These are phyloP conservation scores for Lordiphosa clarofinis DNA, from an alignment of 1,140 invertebrate genomes.

Conservation along the genomic window DNA sequence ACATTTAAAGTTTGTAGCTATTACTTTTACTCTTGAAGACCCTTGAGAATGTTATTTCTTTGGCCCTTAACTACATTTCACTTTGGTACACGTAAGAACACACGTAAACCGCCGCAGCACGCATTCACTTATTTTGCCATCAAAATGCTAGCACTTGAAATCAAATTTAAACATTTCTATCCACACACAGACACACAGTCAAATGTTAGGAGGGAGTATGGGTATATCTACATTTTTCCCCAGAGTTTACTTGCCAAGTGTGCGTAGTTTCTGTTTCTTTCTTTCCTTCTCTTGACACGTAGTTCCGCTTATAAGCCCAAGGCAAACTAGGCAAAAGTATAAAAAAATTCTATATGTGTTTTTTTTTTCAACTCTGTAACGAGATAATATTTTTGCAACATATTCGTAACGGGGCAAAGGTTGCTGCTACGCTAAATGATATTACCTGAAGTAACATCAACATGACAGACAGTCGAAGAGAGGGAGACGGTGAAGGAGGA, in stretches of 20 bases:
- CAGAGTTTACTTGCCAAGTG: slow-evolving; percentile 34
- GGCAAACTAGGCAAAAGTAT: slow-evolving; percentile 48
- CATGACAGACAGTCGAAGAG: slow-evolving; percentile 53
- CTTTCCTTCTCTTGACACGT: slow-evolving; percentile 43
- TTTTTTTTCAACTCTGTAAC: slow-evolving; percentile 60
- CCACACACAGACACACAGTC: not conserved
- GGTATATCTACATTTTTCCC: slow-evolving; percentile 40
- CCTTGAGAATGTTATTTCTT: not conserved
- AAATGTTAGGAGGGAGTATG: not conserved
- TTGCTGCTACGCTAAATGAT: slow-evolving; percentile 59
- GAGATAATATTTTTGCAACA: slow-evolving; percentile 76
- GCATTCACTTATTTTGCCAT: slow-evolving; percentile 75
- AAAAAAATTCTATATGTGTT: slow-evolving; percentile 23
- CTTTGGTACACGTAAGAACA: slow-evolving; percentile 27
- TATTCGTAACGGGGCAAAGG: slow-evolving; percentile 47
- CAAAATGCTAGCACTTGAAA: slow-evolving; percentile 71
- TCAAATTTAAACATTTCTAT: slow-evolving; percentile 68
- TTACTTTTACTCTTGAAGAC: not conserved
- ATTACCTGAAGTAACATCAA: slow-evolving; percentile 76
- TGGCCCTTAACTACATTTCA: slow-evolving; percentile 17
- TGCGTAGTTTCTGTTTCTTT: slow-evolving; percentile 44
- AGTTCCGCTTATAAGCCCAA: slow-evolving; percentile 69
- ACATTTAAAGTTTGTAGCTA: no score
- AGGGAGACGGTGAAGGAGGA: not conserved
- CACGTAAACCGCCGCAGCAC: slow-evolving; percentile 68